Percentiles rank a stretch among this genome's conserved stretches.
These are phyloP conservation scores for Timema cristinae DNA, from an alignment of 2,888 invertebrate genomes.

Conservation along the genomic window DNA sequence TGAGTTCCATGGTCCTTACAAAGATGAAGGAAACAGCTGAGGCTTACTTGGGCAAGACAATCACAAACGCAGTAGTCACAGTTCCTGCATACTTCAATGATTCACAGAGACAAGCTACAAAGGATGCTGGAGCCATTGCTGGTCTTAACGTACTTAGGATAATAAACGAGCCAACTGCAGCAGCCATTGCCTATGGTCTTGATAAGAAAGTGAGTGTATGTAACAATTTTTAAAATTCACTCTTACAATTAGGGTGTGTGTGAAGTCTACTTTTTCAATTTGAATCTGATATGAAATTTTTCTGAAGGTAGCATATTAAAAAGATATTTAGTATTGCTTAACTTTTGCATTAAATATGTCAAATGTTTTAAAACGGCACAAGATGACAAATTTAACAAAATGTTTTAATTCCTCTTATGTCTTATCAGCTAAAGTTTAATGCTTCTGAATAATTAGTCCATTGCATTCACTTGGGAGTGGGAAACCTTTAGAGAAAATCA, in stretches of 20 bases:
- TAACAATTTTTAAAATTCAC: neutral
- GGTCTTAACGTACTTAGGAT: constrained; percentile 51
- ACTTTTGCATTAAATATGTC: no score
- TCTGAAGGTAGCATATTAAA: no score
- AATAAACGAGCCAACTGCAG: constrained; percentile 52
- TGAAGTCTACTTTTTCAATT: no score
- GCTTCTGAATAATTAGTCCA: no score
- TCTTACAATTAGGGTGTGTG: no score
- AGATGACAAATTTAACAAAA: no score
- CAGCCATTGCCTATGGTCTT: constrained; percentile 52
- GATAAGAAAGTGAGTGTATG: constrained; percentile 46
- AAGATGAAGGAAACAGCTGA: constrained; percentile 67
- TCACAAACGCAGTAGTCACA: constrained; percentile 54
- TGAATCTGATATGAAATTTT: no score
- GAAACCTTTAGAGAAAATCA: no score
- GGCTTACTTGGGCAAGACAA: constrained; percentile 52
- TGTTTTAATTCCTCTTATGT: no score
- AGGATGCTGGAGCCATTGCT: constrained; percentile 56
- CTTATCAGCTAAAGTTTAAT: no score
- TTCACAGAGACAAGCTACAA: constrained; percentile 54
- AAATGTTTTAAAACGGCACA: neutral
- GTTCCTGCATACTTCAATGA: constrained; percentile 61
- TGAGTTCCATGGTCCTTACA: constrained; percentile 57
- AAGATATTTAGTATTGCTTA: no score
- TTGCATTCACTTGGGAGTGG: no score